phyloP scores from a whole-genome alignment of 2,797 vertebrate genomes.

The Leptatherina wallacei region DNA sequence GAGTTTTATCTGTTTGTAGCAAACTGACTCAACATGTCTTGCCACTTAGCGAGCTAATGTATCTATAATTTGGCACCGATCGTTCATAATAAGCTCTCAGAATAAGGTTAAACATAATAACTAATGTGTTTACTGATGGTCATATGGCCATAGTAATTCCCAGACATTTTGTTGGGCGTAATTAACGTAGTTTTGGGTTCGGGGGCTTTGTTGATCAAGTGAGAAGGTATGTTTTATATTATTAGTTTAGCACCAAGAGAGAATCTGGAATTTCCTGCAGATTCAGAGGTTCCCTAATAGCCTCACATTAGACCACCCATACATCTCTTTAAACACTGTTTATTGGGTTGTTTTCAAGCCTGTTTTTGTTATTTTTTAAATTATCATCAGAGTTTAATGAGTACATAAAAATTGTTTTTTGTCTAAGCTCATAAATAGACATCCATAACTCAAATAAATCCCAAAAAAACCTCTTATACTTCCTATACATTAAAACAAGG shows the following conservation, averaged over 20 bases:
- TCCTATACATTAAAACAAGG: no score
- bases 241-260: background rate
- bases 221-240: background rate
- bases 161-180: background rate
- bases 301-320: conserved; percentile 32
- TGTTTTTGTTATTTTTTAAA: background rate
- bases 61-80: conserved; percentile 6
- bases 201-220: background rate
- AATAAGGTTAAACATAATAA: background rate
- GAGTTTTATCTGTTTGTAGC: background rate
- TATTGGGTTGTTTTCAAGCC: background rate
- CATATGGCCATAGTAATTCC: background rate
- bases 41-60: no score
- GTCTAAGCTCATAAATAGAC: no score
- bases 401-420: no score
- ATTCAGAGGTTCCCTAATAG: conserved; percentile 9
- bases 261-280: conserved; percentile 43
- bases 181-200: background rate
- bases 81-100: background rate
- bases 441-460: no score
- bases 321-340: background rate
- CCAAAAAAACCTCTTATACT: no score
- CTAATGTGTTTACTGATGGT: background rate
- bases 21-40: background rate
- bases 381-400: background rate